Base-by-base conservation (phyloP, 1,140 invertebrate genomes). In the Pentalonia nigronervosa region DNA sequence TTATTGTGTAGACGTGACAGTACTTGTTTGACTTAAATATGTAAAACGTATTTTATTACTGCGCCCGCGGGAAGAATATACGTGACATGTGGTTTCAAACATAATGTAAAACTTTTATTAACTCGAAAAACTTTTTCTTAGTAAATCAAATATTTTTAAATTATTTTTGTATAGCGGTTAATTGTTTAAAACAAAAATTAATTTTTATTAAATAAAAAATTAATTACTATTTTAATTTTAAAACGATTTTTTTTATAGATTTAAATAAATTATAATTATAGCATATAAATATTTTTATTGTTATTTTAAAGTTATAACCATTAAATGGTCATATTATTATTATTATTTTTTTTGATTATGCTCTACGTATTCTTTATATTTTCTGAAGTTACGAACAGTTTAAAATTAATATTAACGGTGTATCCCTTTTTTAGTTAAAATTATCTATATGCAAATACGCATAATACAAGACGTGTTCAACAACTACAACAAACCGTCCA, bases 371-470 rank as follows among this genome's bases (percentile, higher is more conserved):
- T 21, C 14, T 11, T 88, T 34, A 34, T 30, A 47, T 47, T 47
- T 45, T 47, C 41, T 17, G 34, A 41, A 41, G 53, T 56, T 67
- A 8, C 41, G 36, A 67, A 45, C 8, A 67, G 20, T 45, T 90
- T 60, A 4, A 67, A 30, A 14, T 17, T 25, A 90, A 67, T 90
- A 60, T 47, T n/a, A 45, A 90, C 47, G 25, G 36, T 8, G 36
- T 56, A 45, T 90, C 36, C 53, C 11, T 90, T 88, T 90, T 90
- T 67, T 41, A 67, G 36, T 67, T 67, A n/a, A 90, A 90, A 56
- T 20, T 7, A 23, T 90, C 25, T 45, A 45, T 90, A 90, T 47
- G 36, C 89, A 45, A 90, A 90, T 90, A 67, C 53, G 45, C 23
- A 25, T 7, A 45, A 67, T n/a, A 90, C 23, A 67, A n/a, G 17